A percentile compares a stretch with the other conserved stretches of the same genome.
phyloP scores from a whole-genome alignment of 2,113 vertebrate genomes.

The Mobula birostris region DNA sequence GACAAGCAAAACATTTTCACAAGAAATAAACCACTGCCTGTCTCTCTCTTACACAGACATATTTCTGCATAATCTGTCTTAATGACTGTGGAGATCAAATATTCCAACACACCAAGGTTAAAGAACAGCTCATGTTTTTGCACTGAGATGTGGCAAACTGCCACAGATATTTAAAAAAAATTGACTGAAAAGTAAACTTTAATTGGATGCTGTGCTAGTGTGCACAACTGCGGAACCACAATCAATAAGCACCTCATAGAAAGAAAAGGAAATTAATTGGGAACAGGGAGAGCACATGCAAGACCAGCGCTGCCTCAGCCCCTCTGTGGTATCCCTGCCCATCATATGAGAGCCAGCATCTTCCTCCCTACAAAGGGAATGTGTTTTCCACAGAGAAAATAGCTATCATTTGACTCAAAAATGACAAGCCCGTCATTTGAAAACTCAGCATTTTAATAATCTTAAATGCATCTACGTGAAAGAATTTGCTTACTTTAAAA shows the following conservation, averaged over 20 bases:
- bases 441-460: background rate
- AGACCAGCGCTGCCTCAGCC: background rate
- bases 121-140: background rate
- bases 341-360: background rate
- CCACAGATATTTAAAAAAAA: background rate
- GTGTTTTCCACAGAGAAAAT: background rate
- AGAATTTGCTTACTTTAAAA: background rate
- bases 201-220: background rate
- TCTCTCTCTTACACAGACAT: too few relatives aligned
- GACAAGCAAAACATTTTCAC: slow-evolving; percentile 18
- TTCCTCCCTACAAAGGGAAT: background rate
- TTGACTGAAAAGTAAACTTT: background rate
- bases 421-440: background rate
- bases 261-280: background rate
- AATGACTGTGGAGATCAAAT: slow-evolving; percentile 17
- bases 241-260: background rate
- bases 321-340: background rate
- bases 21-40: background rate
- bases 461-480: background rate
- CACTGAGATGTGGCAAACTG: slow-evolving; percentile 16
- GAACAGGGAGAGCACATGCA: background rate
- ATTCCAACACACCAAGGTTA: slow-evolving; percentile 14
- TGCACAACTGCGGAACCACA: background rate
- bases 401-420: background rate
- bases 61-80: background rate